A percentile compares a stretch with the other conserved stretches of the same genome.
phyloP scores from a whole-genome alignment of 2,888 invertebrate species.

The Prenolepis imparis region DNA sequence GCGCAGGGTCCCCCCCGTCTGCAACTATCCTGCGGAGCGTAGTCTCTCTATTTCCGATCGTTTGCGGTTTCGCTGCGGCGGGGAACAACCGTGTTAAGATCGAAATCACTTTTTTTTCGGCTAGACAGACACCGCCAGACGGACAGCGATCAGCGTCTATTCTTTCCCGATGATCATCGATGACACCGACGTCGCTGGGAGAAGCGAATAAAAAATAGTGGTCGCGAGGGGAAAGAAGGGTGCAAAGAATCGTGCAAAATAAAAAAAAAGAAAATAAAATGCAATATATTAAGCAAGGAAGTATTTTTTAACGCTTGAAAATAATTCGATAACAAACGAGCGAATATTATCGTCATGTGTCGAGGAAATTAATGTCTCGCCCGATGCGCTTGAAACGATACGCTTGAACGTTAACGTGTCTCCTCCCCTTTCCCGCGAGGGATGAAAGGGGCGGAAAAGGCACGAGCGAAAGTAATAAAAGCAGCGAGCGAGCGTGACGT shows the following conservation, averaged over 20 bases:
- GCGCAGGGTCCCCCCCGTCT: conserved; percentile 60
- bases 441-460: background rate
- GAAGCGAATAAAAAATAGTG: background rate
- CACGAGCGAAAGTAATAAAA: conserved; percentile 60
- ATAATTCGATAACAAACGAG: background rate
- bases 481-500: conserved; percentile 53
- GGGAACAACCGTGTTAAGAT: conserved; percentile 55
- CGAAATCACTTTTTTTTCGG: conserved; percentile 45
- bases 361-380: background rate
- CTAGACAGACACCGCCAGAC: conserved; percentile 42
- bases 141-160: conserved; percentile 40
- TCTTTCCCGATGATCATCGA: conserved; percentile 17
- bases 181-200: background rate
- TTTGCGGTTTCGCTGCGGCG: conserved; percentile 78
- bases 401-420: conserved; percentile 10
- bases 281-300: background rate
- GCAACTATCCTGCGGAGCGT: conserved; percentile 60
- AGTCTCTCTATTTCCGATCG: conserved; percentile 82
- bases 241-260: background rate
- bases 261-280: background rate
- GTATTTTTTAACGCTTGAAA: background rate
- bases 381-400: background rate
- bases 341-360: background rate
- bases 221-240: background rate
- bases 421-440: background rate